These are phyloP conservation scores for Epinephelus cyanopodus DNA, from an alignment of 2,113 vertebrate species.

Conservation along the genomic window DNA sequence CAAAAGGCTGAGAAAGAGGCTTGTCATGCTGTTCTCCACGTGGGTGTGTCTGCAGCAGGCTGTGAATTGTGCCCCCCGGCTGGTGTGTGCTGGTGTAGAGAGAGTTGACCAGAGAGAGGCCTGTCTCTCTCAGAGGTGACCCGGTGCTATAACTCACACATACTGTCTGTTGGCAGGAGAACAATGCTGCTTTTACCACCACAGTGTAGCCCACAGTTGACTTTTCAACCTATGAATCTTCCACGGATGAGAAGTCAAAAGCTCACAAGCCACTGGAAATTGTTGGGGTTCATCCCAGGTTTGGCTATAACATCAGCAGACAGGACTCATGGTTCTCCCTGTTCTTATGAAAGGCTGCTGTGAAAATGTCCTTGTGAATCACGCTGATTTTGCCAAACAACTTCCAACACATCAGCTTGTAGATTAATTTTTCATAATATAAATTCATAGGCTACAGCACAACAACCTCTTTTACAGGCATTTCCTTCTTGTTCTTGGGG, in stretches of 20 bases:
- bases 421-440: slow-evolving; percentile 4
- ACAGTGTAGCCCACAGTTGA: slow-evolving; percentile 60
- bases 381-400: slow-evolving; percentile 23
- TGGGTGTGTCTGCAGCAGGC: slow-evolving; percentile 60
- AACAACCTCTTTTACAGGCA: not conserved
- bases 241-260: slow-evolving; percentile 55
- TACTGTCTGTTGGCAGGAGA: slow-evolving; percentile 57
- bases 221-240: slow-evolving; percentile 69
- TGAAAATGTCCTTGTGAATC: slow-evolving; percentile 59
- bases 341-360: slow-evolving; percentile 55
- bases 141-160: slow-evolving; percentile 69
- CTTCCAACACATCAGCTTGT: slow-evolving; percentile 24
- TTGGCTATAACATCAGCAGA: slow-evolving; percentile 51
- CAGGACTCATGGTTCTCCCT: slow-evolving; percentile 31
- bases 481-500: not conserved
- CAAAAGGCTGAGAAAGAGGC: slow-evolving; percentile 61
- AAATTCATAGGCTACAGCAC: not conserved
- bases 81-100: slow-evolving; percentile 37
- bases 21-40: slow-evolving; percentile 57
- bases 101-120: slow-evolving; percentile 42
- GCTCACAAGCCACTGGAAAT: slow-evolving; percentile 52
- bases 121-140: slow-evolving; percentile 59
- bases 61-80: slow-evolving; percentile 74
- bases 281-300: slow-evolving; percentile 26
- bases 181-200: slow-evolving; percentile 48